Conservation (phyloP, 1,140 invertebrate genomes). For the Megalopta genalis region DNA sequence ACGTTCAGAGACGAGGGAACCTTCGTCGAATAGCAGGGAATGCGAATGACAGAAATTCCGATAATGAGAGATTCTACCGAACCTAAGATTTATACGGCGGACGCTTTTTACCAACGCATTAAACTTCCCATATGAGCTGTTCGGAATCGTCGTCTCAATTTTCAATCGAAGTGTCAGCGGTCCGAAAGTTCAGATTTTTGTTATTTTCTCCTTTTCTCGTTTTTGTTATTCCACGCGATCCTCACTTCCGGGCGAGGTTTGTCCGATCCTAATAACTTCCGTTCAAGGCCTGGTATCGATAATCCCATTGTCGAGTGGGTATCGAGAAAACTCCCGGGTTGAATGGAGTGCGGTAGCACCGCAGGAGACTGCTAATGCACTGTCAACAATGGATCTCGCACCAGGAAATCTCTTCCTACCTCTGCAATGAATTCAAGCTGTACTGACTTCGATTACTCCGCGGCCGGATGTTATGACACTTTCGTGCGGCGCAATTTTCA, state of each 20-base stretch:
- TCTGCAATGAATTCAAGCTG: conserved; percentile 21
- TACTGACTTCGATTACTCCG: conserved; percentile 24
- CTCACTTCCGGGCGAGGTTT: background rate
- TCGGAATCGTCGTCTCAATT: background rate
- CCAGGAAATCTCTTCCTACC: conserved; percentile 25
- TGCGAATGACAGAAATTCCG: no score
- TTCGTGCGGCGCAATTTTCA: background rate
- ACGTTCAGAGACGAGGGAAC: no score
- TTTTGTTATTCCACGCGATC: background rate
- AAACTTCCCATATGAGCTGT: background rate
- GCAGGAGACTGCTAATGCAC: conserved; percentile 44
- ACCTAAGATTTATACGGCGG: no score
- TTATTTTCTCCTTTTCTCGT: background rate
- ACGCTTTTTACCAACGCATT: no score
- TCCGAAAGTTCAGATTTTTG: background rate
- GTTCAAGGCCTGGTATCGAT: conserved; percentile 18
- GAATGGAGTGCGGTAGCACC: conserved; percentile 22
- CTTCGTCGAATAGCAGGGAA: no score
- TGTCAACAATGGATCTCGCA: conserved; percentile 45
- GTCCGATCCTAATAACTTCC: conserved; percentile 27
- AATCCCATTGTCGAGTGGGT: conserved; percentile 37
- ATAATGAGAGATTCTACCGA: no score
- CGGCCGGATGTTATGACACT: background rate
- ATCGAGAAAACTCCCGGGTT: conserved; percentile 29
- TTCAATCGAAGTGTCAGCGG: background rate